Evolutionary conservation across 1,140 invertebrate species (phyloP), one percentile per base, ranked within the genome.

Genomic region (Drosophila persimilis): DNA sequence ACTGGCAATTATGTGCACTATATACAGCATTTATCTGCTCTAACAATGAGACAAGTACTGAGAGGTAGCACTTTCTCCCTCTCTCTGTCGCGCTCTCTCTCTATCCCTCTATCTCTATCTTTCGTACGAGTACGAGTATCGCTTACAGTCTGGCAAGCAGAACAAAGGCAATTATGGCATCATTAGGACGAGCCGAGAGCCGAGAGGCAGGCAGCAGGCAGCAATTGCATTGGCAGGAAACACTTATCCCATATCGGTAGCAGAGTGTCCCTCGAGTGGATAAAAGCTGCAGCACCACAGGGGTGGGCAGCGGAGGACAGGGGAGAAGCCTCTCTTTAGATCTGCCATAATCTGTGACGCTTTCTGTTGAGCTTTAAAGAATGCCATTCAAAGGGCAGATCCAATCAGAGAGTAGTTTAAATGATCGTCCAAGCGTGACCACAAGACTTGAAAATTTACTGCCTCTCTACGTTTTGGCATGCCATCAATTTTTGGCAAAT

Each of bases 121-220:
- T 1, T 39, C 35, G 35, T 39, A 13, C 35, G 11, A 47, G 46
- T 58, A 51, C 79, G 62, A 75, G 75, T 85, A 80, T 85, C 80
- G 26, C 71, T 85, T 80, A 86, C 80, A 67, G 63, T 45, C 61
- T 73, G 67, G 24, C 54, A 53, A 31, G 48, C 60, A 51, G 57
- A 77, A 85, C 80, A 85, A 86, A 53, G 78, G 83, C 78, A 86
- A 88, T 86, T 86, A 75, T 78, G 66, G 66, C 52, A 55, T 86
- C 83, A 83, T 88, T 86, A 85, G 77, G 60, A 60, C 47, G 39
- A 74, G 51, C 44, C 60, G 50, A 39, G 35, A 39, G 35, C 24
- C 24, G 24, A 11, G 11, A 39, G 35, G 35, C 35, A 13, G 35
- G 4, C 52, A 51, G 35, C 35, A 13, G 35, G 4, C 52, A 51